phyloP scores from a whole-genome alignment of 2,113 vertebrate genomes.

The Rhadina sibilatrix region DNA sequence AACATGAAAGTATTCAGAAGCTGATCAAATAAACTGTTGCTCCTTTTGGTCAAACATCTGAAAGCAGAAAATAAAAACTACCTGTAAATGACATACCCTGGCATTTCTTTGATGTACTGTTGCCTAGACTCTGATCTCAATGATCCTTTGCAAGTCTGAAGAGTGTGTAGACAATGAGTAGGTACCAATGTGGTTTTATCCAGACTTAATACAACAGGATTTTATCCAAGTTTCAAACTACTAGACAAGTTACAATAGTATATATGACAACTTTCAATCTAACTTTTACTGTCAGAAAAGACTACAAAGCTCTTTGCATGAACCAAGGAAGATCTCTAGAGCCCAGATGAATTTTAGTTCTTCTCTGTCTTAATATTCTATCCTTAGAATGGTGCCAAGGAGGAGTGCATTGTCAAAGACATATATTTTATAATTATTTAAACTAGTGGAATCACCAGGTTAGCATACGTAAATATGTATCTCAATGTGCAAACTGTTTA shows the following conservation, averaged over 20 bases:
- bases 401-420: not conserved
- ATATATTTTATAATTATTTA: not conserved
- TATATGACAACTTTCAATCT: not conserved
- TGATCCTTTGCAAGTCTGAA: not conserved
- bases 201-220: not conserved
- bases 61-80: not conserved
- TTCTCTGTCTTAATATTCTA: not conserved
- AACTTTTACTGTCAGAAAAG: not conserved
- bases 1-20: not conserved
- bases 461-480: not conserved
- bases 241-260: not conserved
- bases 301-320: not conserved
- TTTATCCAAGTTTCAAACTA: not conserved
- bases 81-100: not conserved
- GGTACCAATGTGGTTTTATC: not conserved
- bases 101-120: not conserved
- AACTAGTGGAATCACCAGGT: not conserved
- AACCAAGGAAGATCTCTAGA: not conserved
- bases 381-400: not conserved
- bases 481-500: not conserved
- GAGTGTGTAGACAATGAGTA: not conserved
- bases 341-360: not conserved
- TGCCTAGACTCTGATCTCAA: not conserved
- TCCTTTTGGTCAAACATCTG: not conserved
- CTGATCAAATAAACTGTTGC: not conserved